These are phyloP conservation scores for Minunthozetes semirufus DNA, from an alignment of 2,888 invertebrate genomes.

Conservation along the genomic window DNA sequence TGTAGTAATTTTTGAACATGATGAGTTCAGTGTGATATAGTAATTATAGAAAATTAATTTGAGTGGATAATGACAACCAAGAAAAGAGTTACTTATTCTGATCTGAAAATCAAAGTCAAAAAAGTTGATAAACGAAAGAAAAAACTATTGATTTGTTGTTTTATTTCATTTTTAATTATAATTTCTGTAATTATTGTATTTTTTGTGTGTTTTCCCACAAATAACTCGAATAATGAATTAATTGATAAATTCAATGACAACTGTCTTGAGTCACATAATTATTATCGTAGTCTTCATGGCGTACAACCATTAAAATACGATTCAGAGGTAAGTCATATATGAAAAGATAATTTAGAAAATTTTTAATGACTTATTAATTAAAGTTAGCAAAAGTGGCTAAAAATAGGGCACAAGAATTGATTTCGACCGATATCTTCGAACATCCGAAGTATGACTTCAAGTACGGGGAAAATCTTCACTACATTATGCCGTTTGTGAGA, in stretches of 20 bases:
- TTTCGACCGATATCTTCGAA: background rate
- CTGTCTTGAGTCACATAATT: slow-evolving; percentile 22
- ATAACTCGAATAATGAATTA: background rate
- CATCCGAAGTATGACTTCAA: background rate
- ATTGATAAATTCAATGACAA: background rate
- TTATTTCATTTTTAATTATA: background rate
- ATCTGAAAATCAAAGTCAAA: background rate
- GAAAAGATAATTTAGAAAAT: background rate
- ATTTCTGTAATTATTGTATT: background rate
- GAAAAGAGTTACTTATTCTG: too few species aligned
- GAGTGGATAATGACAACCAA: too few species aligned
- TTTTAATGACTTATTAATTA: background rate
- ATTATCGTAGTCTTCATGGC: slow-evolving; percentile 26
- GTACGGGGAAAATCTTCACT: slow-evolving; percentile 31
- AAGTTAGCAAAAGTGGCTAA: slow-evolving; percentile 18
- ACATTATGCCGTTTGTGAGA: background rate
- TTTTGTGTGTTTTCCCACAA: background rate
- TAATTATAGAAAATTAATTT: too few species aligned
- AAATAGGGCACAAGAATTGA: slow-evolving; percentile 7
- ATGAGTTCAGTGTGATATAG: too few species aligned
- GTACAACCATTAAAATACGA: slow-evolving; percentile 16
- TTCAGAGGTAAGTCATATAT: background rate
- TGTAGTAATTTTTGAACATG: too few species aligned
- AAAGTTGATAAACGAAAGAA: background rate
- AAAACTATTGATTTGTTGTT: background rate